Evolutionary conservation across 2,888 invertebrate species (phyloP), one percentile per base, ranked within the genome.

Genomic region (Drosophila macrothrix): DNA sequence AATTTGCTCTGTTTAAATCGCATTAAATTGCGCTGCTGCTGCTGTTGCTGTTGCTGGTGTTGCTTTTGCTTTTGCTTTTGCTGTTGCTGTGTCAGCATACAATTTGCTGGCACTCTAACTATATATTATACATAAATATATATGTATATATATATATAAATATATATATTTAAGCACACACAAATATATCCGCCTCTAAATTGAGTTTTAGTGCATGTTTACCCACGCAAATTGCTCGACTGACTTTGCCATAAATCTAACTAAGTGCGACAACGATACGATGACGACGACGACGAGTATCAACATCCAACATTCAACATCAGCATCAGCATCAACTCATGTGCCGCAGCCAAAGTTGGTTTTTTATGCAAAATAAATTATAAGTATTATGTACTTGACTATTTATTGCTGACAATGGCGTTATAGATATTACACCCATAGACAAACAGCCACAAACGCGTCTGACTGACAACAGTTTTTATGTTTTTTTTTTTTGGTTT

Each of bases 171-270:
- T 33, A 37, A 49, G 10, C 52, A 55, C 55, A 63, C 67, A 81
- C 75, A 76, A n/a, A n/a, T 88, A 79, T 84, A 84, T 90, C 79
- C 74, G 86, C 80, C 76, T 87, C 84, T 90, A 87, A 87, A 87
- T 88, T 88, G 91, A 81, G 90, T 87, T 90, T 92, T 91, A 92
- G 90, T 92, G 90, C 90, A 88, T 92, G 91, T 92, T 92, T 92
- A 92, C 91, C 92, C 92, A 92, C 91, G 91, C 91, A 92, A 92
- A 92, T 91, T 90, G 90, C 92, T 92, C 88, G 90, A 83, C 82
- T 89, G 84, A 84, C 84, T 85, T 89, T 87, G 90, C 84, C 85
- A 85, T 85, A 89, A 89, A 85, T 85, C 88, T 87, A 85, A 77
- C 85, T 87, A 87, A 85, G 88, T 84, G 87, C 84, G 84, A 73